These are phyloP conservation scores for Zosterops hypoxanthus DNA, from an alignment of 2,113 vertebrate species.

Conservation along the genomic window DNA sequence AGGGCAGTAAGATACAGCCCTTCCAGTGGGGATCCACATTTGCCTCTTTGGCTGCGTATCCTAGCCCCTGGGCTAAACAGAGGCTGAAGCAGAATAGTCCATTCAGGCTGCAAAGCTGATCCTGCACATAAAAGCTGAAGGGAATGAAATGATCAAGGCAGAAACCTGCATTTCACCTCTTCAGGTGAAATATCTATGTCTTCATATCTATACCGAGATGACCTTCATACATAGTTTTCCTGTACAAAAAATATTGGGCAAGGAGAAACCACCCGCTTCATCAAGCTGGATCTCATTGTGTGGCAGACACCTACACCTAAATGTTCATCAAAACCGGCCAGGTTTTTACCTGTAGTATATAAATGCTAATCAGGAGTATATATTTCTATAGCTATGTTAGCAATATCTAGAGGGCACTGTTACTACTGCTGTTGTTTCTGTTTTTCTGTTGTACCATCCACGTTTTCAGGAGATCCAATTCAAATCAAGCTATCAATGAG, in stretches of 20 bases:
- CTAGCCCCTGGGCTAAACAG: background rate
- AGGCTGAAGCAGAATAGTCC: background rate
- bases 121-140: background rate
- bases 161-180: background rate
- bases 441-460: background rate
- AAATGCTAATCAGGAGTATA: background rate
- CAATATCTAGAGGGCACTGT: background rate
- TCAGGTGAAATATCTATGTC: too few relatives aligned
- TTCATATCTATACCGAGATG: background rate
- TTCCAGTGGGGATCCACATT: background rate
- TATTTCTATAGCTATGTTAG: background rate
- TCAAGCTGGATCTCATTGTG: background rate
- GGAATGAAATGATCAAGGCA: background rate
- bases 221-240: background rate
- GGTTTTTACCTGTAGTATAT: background rate
- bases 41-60: background rate
- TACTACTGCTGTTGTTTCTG: background rate
- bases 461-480: background rate
- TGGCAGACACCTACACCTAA: background rate
- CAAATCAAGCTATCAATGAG: background rate
- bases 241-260: background rate
- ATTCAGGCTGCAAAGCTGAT: background rate
- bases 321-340: background rate
- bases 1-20: background rate
- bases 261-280: background rate